Evolutionary conservation across 2,888 invertebrate species (phyloP), one percentile per base, ranked within the genome.

Genomic region (Leptogaster cylindrica): DNA sequence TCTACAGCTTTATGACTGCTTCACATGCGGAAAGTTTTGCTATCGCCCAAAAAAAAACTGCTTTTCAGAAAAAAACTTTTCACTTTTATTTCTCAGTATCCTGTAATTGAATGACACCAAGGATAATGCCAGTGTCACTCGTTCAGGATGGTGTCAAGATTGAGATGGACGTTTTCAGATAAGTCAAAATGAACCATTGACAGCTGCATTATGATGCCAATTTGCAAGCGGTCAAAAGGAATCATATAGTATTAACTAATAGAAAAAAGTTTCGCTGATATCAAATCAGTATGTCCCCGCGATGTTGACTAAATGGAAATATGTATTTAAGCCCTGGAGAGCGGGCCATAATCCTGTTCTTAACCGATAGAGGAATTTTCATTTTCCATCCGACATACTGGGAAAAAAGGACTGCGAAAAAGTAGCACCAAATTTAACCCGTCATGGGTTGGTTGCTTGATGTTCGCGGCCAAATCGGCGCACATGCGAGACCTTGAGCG

Each of bases 341-440:
- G n/a, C n/a, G n/a, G n/a, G n/a, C n/a, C n/a, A n/a, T n/a, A n/a
- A n/a, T n/a, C n/a, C n/a, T n/a, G n/a, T n/a, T n/a, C n/a, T n/a
- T n/a, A n/a, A n/a, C n/a, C n/a, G n/a, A n/a, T n/a, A n/a, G n/a
- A 12, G 5, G 25, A 46, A 46, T 46, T 23, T 46, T 46, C 20
- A 46, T 46, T 46, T 46, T 46, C 46, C 46, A 51, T 51, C 28
- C 51, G 51, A 51, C 12, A 51, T 51, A 51, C 28, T 51, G 16
- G 27, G 28, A 48, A 46, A 46, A 46, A 23, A 3, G 36, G n/a
- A 6, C n/a, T 10, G 46, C 10, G 41, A 2, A n/a, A 7, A 23
- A 12, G 46, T 2, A 4, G 10, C 20, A n/a, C n/a, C 20, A 55
- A 23, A 20, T 18, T 33, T 20, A 36, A 20, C n/a, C n/a, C 20